Evolutionary conservation across 1,140 invertebrate species (phyloP).

Genomic region (Achatina immaculata): DNA sequence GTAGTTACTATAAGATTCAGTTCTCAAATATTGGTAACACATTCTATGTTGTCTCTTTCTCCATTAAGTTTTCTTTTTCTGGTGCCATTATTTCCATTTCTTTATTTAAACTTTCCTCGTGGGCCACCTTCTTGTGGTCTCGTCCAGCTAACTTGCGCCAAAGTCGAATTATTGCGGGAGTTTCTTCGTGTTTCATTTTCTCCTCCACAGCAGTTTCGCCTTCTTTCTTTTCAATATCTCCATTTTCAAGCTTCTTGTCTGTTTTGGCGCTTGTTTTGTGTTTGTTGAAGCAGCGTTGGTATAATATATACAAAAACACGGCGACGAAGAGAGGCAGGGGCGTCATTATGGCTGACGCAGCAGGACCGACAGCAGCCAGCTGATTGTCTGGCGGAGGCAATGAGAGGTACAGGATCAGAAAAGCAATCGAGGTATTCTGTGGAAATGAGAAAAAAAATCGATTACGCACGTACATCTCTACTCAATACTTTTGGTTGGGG

Average conservation of each 20-base stretch:
- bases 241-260: not conserved
- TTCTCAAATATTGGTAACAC: no score
- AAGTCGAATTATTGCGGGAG: not conserved
- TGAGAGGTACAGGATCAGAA: constrained; percentile 71
- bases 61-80: constrained; percentile 7
- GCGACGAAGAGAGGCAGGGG: constrained; percentile 82
- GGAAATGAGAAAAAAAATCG: constrained; percentile 47
- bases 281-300: constrained; percentile 43
- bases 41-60: no score
- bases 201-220: not conserved
- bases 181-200: not conserved
- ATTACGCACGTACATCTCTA: no score
- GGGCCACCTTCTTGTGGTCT: not conserved
- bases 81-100: not conserved
- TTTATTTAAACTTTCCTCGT: constrained; percentile 17
- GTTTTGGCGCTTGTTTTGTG: not conserved
- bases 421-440: constrained; percentile 73
- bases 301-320: constrained; percentile 49
- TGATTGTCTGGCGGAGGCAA: constrained; percentile 72
- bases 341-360: constrained; percentile 88
- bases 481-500: no score
- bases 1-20: no score
- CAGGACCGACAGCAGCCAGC: constrained; percentile 68
- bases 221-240: constrained; percentile 3
- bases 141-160: constrained; percentile 3